phyloP scores from a whole-genome alignment of 2,113 vertebrate species.

The Cathartes aura region DNA sequence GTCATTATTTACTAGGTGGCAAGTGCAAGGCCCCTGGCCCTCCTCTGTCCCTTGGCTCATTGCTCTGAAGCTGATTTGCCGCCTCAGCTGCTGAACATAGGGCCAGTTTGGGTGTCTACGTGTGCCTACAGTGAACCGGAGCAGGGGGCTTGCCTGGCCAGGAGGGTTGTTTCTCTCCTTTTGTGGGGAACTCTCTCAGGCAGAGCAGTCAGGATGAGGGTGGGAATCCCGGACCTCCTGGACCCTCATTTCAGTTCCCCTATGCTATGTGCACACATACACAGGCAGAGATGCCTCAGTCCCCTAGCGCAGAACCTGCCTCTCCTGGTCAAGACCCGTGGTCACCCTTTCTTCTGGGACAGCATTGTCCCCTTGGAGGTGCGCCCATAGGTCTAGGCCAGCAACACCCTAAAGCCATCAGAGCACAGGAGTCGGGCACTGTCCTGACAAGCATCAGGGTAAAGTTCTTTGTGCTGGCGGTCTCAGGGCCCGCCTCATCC shows the following conservation, averaged over 20 bases:
- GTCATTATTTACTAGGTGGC: fast-evolving
- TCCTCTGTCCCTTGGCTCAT: not conserved
- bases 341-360: not conserved
- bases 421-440: too few species aligned
- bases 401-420: not conserved
- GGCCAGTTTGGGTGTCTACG: fast-evolving
- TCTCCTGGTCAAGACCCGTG: not conserved
- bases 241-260: not conserved
- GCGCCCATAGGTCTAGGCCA: not conserved
- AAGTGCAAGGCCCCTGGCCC: not conserved
- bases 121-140: not conserved
- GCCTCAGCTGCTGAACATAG: not conserved
- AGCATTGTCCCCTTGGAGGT: too few species aligned
- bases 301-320: not conserved
- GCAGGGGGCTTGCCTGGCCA: not conserved
- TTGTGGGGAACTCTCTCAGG: not conserved
- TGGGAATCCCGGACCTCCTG: not conserved
- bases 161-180: not conserved
- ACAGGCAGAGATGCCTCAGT: not conserved
- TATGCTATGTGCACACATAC: fast-evolving
- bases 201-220: not conserved
- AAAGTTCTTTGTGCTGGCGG: not conserved
- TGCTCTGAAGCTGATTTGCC: not conserved
- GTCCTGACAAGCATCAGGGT: too few species aligned
- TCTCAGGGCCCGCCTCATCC: not conserved